Base-by-base conservation (phyloP, 2,888 invertebrate genomes). In the Chydorus sphaericus region DNA sequence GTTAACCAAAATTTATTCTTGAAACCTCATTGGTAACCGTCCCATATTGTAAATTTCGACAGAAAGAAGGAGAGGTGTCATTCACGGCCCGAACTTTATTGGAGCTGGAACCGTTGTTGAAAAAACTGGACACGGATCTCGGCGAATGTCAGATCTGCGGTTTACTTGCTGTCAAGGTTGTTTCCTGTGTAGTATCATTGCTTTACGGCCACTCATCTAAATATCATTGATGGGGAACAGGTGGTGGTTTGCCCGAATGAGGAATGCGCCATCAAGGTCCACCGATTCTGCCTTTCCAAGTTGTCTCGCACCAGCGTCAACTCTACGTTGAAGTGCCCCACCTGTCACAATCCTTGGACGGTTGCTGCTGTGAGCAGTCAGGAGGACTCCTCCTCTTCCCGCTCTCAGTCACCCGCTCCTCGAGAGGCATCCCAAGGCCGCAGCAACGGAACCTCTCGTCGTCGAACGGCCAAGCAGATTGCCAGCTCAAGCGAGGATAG, bases 81-180 rank as follows among this genome's bases (percentile, higher is more conserved):
- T 26, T 55, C 31, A 48, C 48, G 33, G 48, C 37, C 6, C 48
- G 55, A 33, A 28, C 55, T 14, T 26, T 55, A 23, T 36, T 48
- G 31, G 55, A 55, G 26, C 36, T 55, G 11, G 55, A 55, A 14
- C 55, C 55, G 36, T 14, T 55, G 31, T 26, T 55, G 28, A 37
- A 39, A 4, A 49, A 55, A 28, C 36, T 49, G 7, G 48, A 31
- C 36, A 49, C 48, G 14, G 49, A 48, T 16, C 16, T 55, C 48
- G 36, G 26, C n/a, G 49, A 55, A 14, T 55, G 55, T 49, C 14
- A 18, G 14, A 14, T 55, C 20, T 55, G 55, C 36, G 33, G 26
- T 18, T 36, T 23, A 26, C 55, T 55, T 48, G 26, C 39, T 28
- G 28, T 55, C 28, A 55, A 55, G 49, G 55, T 55, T 20, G 14